These are phyloP conservation scores for Andrena bicolor DNA, from an alignment of 2,888 invertebrate genomes.

Conservation along the genomic window DNA sequence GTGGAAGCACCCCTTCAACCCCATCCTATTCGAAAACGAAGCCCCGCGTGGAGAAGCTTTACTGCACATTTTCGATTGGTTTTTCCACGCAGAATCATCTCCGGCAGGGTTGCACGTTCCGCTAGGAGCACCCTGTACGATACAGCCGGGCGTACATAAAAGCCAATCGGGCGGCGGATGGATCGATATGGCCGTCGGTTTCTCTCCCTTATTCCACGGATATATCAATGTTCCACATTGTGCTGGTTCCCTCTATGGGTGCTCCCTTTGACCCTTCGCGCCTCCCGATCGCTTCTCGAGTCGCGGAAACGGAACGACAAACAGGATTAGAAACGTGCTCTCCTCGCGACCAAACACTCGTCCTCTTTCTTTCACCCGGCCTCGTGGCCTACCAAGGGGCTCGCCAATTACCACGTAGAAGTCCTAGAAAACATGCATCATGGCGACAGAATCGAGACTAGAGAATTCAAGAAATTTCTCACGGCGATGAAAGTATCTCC, in stretches of 20 bases:
- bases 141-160: conserved; percentile 55
- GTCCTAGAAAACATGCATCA: no score
- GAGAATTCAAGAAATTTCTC: no score
- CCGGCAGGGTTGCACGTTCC: conserved; percentile 15
- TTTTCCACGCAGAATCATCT: conserved; percentile 1
- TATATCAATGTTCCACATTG: conserved; percentile 66
- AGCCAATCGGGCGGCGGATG: conserved; percentile 64
- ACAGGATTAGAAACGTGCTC: conserved; percentile 17
- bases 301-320: conserved; percentile 18
- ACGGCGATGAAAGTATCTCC: no score
- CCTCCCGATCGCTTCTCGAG: conserved; percentile 30
- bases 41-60: no score
- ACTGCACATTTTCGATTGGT: not conserved
- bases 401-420: conserved; percentile 8
- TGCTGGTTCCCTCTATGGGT: conserved; percentile 35
- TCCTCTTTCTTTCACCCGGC: conserved; percentile 6
- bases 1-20: no score
- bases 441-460: no score
- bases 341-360: conserved; percentile 1
- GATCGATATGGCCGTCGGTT: conserved; percentile 63
- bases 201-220: conserved; percentile 65
- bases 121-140: conserved; percentile 38
- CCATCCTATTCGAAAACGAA: no score
- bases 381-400: not conserved
- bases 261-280: conserved; percentile 20